phyloP scores from a whole-genome alignment of 2,113 vertebrate species.

The Istiophorus platypterus region DNA sequence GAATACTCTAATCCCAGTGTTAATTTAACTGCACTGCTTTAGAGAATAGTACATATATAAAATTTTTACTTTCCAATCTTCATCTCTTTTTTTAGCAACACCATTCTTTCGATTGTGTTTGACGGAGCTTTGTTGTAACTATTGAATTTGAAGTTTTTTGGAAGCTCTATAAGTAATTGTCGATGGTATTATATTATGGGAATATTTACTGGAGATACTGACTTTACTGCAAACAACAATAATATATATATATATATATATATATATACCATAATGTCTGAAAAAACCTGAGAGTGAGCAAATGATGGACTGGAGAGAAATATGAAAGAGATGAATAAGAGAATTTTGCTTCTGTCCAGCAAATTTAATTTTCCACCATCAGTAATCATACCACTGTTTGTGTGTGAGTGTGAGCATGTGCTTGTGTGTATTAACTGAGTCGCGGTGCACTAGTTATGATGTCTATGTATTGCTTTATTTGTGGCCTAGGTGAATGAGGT shows the following conservation, averaged over 20 bases:
- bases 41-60: not conserved
- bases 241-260: not conserved
- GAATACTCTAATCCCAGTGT: not conserved
- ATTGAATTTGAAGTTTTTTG: too few relatives aligned
- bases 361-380: not conserved
- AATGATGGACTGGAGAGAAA: constrained; percentile 8
- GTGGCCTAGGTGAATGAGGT: not conserved
- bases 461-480: not conserved
- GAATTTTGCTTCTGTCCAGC: not conserved
- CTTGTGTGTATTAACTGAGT: not conserved
- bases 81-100: not conserved
- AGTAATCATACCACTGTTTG: not conserved
- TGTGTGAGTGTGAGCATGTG: not conserved
- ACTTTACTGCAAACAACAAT: constrained; percentile 25
- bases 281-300: not conserved
- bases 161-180: not conserved
- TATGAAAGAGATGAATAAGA: not conserved
- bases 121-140: too few relatives aligned
- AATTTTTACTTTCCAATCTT: not conserved
- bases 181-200: not conserved
- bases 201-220: constrained; percentile 17
- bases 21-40: not conserved
- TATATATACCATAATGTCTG: not conserved
- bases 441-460: not conserved
- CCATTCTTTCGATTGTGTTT: constrained; percentile 17